Base-by-base conservation (phyloP, 2,797 vertebrate genomes). In the Cossypha dichroa region DNA sequence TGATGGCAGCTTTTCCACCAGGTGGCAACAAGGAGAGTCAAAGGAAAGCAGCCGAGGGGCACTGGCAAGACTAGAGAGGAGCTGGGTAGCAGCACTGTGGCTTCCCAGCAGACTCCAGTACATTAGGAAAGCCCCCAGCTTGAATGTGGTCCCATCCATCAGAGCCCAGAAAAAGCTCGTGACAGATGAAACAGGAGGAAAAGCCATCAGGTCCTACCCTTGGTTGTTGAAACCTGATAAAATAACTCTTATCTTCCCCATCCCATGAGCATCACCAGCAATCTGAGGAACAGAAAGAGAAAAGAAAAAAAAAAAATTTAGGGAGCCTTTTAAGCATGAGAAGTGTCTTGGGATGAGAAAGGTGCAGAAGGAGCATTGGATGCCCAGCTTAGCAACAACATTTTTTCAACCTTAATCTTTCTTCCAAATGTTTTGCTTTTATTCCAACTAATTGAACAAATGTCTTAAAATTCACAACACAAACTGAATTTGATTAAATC, bases 401-500 rank as follows among this genome's bases (percentile, higher is more conserved):
- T 80, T 88, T 88, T 51, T 93, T 96, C 94, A 93, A 33, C 55
- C 86, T 49, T 69, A 92, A 86, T 96, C 52, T 81, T 93, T 67
- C 87, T 81, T 88, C n/a, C 52, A 81, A 95, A 55, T 51, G 56
- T 82, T 96, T 94, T 93, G 56, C 72, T 97, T 94, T 95, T 93
- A 94, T 94, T 96, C 89, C 83, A 85, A 28, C 83, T 95, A 98
- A 95, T 96, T 95, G 87, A 88, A 95, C 45, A 14, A 94, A 81
- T 60, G 82, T 51, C 86, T 95, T 94, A 93, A 96, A 97, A 97
- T 97, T 97, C 95, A 95, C 78, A 94, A 86, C 91, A 95, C 84
- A 96, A 94, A 92, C 92, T 76, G 92, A 94, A 95, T 97, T 84
- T 94, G 95, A 97, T 95, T 96, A 94, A 97, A 96, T 96, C 88